A percentile compares a stretch with the other conserved stretches of the same genome.
Evolutionary conservation across 2,888 invertebrate genomes (phyloP).

Genomic region (Panorpa germanica): DNA sequence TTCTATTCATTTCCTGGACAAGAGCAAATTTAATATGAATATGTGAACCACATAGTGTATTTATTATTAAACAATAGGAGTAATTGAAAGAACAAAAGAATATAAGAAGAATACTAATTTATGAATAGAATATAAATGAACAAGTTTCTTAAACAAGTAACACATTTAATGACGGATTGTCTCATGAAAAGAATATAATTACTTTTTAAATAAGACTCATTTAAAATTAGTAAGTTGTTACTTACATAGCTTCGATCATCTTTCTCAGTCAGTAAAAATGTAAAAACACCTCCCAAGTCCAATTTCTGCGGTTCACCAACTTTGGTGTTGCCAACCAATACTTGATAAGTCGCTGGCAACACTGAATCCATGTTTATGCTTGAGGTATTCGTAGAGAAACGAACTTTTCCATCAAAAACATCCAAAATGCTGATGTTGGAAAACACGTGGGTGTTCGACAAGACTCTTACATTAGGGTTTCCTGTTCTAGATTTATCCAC

Average conservation of each 20-base stretch:
- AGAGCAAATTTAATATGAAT: slow-evolving; percentile 4
- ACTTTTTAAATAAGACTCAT: slow-evolving; percentile 1
- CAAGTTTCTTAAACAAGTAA: background rate
- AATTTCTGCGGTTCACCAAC: slow-evolving; percentile 23
- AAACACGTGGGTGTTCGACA: slow-evolving; percentile 17
- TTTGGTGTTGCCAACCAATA: slow-evolving; percentile 21
- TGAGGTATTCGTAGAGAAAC: slow-evolving; percentile 17
- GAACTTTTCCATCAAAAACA: slow-evolving; percentile 19
- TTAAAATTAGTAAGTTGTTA: slow-evolving; percentile 10
- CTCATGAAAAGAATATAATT: no score
- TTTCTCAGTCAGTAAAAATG: slow-evolving; percentile 28
- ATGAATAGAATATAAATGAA: no score
- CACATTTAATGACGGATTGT: slow-evolving; percentile 3
- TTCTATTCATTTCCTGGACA: slow-evolving; percentile 21
- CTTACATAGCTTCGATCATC: slow-evolving; percentile 22
- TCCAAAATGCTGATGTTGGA: slow-evolving; percentile 19
- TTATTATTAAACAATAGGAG: no score
- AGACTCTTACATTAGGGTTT: slow-evolving; percentile 17
- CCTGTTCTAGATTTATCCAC: slow-evolving; percentile 20
- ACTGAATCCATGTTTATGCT: slow-evolving; percentile 19
- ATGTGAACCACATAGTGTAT: slow-evolving; percentile 9
- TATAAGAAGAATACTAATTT: background rate
- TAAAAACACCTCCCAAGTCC: slow-evolving; percentile 45
- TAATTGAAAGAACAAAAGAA: slow-evolving; percentile 1
- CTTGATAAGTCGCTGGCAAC: slow-evolving; percentile 22